phyloP scores from a whole-genome alignment of 2,797 vertebrate genomes.

The Enteromius anoplus region DNA sequence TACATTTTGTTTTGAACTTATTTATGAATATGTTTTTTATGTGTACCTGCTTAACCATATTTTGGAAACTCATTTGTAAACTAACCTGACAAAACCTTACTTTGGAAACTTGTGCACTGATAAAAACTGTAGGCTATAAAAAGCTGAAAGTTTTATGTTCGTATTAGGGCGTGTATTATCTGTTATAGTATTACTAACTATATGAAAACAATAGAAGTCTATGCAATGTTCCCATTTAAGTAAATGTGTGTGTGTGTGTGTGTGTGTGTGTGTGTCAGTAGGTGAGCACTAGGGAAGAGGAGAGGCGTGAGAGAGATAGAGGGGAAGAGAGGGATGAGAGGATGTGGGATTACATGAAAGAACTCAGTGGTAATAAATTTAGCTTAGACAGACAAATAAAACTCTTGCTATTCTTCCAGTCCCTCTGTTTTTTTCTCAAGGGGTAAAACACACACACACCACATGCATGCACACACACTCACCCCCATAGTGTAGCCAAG shows the following conservation, averaged over 20 bases:
- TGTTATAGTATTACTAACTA: neutral
- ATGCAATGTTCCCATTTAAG: neutral
- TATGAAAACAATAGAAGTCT: neutral
- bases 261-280: slow-evolving; percentile 53
- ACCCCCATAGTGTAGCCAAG: slow-evolving; percentile 44
- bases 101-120: too few relatives aligned
- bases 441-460: slow-evolving; percentile 52
- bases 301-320: slow-evolving; percentile 62
- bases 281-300: slow-evolving; percentile 60
- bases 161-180: neutral
- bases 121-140: neutral
- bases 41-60: neutral
- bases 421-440: slow-evolving; percentile 60
- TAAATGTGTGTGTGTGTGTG: slow-evolving; percentile 22
- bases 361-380: slow-evolving; percentile 76
- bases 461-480: slow-evolving; percentile 43
- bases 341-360: slow-evolving; percentile 62
- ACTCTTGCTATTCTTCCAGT: slow-evolving; percentile 69
- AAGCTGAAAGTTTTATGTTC: neutral
- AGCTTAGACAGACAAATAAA: slow-evolving; percentile 79
- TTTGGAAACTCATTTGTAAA: neutral
- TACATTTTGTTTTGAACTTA: slow-evolving; percentile 11
- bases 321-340: slow-evolving; percentile 52
- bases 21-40: slow-evolving; percentile 6
- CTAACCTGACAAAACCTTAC: neutral